These are phyloP conservation scores for Glossophaga mutica DNA, from an alignment of 2,797 vertebrate species.

Conservation along the genomic window DNA sequence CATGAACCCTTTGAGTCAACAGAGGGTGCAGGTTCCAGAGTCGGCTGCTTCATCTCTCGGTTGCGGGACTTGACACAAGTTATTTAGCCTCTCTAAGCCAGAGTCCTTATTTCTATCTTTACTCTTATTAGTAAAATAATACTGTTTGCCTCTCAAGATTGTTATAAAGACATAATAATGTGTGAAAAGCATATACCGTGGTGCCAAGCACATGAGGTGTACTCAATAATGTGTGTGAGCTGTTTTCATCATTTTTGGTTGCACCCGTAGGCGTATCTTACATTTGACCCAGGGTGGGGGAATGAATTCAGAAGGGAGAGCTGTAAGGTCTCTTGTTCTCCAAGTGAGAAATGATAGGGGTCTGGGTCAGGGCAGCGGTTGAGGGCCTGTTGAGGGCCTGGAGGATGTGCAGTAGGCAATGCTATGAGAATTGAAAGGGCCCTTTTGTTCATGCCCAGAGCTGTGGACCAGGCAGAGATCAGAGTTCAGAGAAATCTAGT, in stretches of 20 bases:
- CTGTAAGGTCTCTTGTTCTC: not conserved
- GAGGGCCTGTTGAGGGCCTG: not conserved
- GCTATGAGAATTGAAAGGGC: not conserved
- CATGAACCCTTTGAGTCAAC: not conserved
- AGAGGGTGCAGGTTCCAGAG: not conserved
- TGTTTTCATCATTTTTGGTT: not conserved
- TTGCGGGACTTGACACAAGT: not conserved
- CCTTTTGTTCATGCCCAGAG: not conserved
- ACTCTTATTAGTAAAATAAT: not conserved
- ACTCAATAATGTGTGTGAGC: not conserved
- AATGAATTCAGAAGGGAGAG: not conserved
- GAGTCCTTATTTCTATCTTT: not conserved
- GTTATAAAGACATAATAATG: not conserved
- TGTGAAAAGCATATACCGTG: not conserved
- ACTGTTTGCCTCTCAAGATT: not conserved
- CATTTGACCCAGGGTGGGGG: not conserved
- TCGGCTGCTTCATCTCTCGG: not conserved
- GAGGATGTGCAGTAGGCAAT: not conserved
- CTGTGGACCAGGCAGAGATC: not conserved
- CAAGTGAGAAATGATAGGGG: not conserved
- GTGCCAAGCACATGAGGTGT: not conserved
- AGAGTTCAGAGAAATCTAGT: not conserved
- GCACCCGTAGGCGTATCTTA: not conserved
- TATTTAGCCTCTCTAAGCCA: not conserved
- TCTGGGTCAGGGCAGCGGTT: not conserved